phyloP scores from a whole-genome alignment of 1,140 invertebrate species.

The Nomia melanderi region DNA sequence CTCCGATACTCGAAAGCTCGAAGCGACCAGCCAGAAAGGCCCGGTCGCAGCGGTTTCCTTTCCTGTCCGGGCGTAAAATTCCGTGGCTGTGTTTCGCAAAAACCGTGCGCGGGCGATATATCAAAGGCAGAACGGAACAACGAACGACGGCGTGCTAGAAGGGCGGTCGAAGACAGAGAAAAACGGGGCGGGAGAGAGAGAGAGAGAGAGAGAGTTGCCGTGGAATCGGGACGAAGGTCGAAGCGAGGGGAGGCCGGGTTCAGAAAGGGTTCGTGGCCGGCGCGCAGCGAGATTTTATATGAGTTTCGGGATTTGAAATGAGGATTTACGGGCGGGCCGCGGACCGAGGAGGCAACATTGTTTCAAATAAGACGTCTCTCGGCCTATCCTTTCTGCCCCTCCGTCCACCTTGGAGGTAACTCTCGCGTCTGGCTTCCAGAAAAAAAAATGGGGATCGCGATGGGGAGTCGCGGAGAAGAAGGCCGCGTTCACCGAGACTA shows the following conservation, averaged over 20 bases:
- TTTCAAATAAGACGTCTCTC: constrained; percentile 80
- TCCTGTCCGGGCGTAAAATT: not conserved
- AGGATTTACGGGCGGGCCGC: constrained; percentile 79
- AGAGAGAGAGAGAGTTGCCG: not conserved
- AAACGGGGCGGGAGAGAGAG: too few relatives aligned
- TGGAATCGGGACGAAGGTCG: constrained; percentile 43
- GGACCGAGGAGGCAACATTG: constrained; percentile 76
- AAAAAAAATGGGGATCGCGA: not conserved
- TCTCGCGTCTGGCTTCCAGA: not conserved
- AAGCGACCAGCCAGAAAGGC: too few relatives aligned
- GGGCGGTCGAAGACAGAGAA: not conserved
- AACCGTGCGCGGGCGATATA: constrained; percentile 40
- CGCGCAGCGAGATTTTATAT: constrained; percentile 75
- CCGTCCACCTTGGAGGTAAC: constrained; percentile 18
- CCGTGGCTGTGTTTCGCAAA: constrained; percentile 26
- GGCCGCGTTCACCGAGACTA: constrained; percentile 40
- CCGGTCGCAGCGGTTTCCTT: not conserved
- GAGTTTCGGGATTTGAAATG: constrained; percentile 80
- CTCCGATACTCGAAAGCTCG: too few relatives aligned
- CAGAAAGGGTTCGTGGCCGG: constrained; percentile 41
- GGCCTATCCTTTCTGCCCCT: constrained; percentile 63
- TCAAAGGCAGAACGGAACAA: constrained; percentile 36
- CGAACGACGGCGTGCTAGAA: constrained; percentile 11
- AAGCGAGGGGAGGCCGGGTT: constrained; percentile 36
- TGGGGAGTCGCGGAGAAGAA: constrained; percentile 35